phyloP scores from a whole-genome alignment of 2,797 vertebrate genomes.

The Tapera naevia region DNA sequence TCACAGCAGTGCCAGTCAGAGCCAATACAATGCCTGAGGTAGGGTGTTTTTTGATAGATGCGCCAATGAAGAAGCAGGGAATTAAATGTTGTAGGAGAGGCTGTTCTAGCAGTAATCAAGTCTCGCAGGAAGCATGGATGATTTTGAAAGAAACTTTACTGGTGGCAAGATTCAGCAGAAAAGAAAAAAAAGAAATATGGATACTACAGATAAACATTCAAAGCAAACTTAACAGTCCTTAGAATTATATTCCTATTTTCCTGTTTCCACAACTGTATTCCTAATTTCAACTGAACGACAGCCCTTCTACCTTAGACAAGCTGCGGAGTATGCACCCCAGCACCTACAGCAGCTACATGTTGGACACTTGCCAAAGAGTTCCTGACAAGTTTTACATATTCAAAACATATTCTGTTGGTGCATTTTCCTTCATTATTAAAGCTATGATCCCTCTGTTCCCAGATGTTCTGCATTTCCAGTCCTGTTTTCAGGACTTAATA shows the following conservation, averaged over 20 bases:
- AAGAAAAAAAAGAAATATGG: not conserved
- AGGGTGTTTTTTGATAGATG: not conserved
- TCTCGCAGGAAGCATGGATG: not conserved
- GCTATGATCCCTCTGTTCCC: not conserved
- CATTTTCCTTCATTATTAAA: not conserved
- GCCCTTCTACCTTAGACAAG: not conserved
- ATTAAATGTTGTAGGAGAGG: not conserved
- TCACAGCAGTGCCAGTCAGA: not conserved
- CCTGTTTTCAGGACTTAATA: not conserved
- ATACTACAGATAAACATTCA: not conserved
- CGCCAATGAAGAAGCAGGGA: not conserved
- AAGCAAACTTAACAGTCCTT: not conserved
- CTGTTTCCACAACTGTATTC: not conserved
- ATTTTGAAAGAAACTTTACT: not conserved
- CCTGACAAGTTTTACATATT: not conserved
- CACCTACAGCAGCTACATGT: not conserved
- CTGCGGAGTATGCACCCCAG: not conserved
- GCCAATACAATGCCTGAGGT: not conserved
- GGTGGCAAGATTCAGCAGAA: not conserved
- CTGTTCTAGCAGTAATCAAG: not conserved
- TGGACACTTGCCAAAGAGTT: not conserved
- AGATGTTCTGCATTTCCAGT: slow-evolving; percentile 10
- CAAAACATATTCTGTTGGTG: not conserved
- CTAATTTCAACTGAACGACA: not conserved
- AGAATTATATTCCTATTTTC: not conserved